Evolutionary conservation across 1,140 invertebrate species (phyloP), one percentile per base, ranked within the genome.

Genomic region (Rhagoletis zephyria): DNA sequence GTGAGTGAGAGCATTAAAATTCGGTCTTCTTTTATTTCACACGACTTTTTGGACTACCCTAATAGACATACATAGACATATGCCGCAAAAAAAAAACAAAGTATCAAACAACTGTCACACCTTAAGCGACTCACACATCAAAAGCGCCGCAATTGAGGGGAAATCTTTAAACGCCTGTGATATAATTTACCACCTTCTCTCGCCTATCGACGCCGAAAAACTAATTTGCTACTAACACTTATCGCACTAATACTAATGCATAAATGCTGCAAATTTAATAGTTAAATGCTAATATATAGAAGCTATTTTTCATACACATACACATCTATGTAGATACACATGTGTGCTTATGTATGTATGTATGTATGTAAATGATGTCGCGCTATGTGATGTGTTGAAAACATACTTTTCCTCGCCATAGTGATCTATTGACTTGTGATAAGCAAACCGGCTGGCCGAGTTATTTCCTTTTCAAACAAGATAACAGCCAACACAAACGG

Each of bases 171-270:
- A 19, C 14, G 45, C 48, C 30, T 19, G 45, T 81, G 48, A 81
- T 48, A 56, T 67, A 67, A 67, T 67, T 81, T 56, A 48, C 74
- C 74, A 81, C 74, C 74, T 81, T 81, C 74, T 81, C 10, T 16
- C 16, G 30, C 30, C n/a, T 7, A 30, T n/a, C 16, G 30, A 56
- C 9, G 12, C 48, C n/a, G n/a, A n/a, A 56, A 81, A 51, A 81
- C 74, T 81, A 81, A 81, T 81, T 81, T 81, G 74, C 48, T 77
- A 77, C 51, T 51, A 77, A 77, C 74, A 81, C 51, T 56, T 81
- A 74, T 74, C 70, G 48, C 74, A 74, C 2, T 3, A 40, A 19
- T 30, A 81, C 51, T 30, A 30, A 30, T 30, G n/a, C n/a, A 56
- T 10, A 56, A 10, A 56, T 10, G 10, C 51, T 7, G 5, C 51